phyloP scores from a whole-genome alignment of 1,140 invertebrate species.

The Hyles euphorbiae region DNA sequence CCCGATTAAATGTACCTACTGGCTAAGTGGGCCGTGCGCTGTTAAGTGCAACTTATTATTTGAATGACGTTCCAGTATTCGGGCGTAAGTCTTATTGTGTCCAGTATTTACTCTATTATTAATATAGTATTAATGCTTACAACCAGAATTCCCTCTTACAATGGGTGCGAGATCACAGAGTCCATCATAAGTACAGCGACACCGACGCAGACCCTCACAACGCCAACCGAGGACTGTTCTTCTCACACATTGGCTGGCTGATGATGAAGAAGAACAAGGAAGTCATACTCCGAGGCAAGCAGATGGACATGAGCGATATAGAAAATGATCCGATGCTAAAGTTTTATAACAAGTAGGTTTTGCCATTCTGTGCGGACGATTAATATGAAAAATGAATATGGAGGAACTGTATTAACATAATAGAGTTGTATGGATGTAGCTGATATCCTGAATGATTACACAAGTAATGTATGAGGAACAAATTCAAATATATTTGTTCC shows the following conservation, averaged over 20 bases:
- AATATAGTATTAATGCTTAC: neutral
- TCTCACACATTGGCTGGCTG: conserved; percentile 90
- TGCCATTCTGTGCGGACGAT: neutral
- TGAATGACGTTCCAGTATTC: no score
- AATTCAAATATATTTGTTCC: no score
- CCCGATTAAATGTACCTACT: no score
- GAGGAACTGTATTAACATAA: no score
- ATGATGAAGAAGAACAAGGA: conserved; percentile 87
- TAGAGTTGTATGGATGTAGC: no score
- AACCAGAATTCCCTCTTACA: conserved; percentile 62
- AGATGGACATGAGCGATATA: conserved; percentile 86
- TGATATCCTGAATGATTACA: no score
- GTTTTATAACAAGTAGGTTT: conserved; percentile 80
- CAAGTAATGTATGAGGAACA: no score
- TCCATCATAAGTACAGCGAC: conserved; percentile 89
- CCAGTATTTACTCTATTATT: conserved; percentile 5
- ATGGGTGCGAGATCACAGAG: conserved; percentile 83
- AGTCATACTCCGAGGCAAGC: conserved; percentile 79
- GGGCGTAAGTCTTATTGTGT: no score
- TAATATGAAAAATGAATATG: no score
- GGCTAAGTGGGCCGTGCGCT: no score
- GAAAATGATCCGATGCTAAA: conserved; percentile 82
- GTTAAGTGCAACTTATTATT: no score
- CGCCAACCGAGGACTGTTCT: conserved; percentile 88
- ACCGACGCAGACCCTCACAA: conserved; percentile 90